Conservation (phyloP, 1,140 invertebrate genomes). For the Bradysia coprophila region DNA sequence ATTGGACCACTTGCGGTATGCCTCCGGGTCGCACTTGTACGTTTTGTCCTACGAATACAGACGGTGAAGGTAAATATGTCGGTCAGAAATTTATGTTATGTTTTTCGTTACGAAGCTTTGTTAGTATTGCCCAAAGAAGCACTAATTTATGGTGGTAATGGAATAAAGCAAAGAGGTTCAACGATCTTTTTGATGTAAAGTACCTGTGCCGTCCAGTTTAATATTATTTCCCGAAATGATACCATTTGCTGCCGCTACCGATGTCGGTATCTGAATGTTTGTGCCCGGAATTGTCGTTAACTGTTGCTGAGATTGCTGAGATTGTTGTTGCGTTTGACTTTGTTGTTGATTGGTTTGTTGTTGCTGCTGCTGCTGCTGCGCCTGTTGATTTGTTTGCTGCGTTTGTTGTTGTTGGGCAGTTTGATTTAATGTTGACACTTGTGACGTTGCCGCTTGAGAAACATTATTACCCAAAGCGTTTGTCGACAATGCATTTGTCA, state of each 20-base stretch:
- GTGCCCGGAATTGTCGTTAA: conserved; percentile 32
- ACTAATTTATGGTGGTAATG: too few relatives aligned
- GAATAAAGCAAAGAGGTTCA: too few relatives aligned
- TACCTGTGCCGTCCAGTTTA: neutral
- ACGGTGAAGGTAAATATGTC: too few relatives aligned
- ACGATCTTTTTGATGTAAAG: neutral
- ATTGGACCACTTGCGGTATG: conserved; percentile 44
- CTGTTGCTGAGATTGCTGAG: conserved; percentile 1
- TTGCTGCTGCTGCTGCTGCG: conserved; percentile 3
- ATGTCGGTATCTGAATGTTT: conserved; percentile 34
- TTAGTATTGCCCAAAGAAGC: neutral
- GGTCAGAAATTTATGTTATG: too few relatives aligned
- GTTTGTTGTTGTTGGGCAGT: neutral
- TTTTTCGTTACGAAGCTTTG: too few relatives aligned
- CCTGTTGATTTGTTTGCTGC: conserved; percentile 6
- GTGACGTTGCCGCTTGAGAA: conserved; percentile 10
- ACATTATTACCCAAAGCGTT: neutral
- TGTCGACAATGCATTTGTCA: conserved; percentile 17
- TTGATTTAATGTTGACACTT: too few relatives aligned
- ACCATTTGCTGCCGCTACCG: conserved; percentile 18
- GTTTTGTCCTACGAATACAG: conserved; percentile 41
- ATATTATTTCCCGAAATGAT: conserved; percentile 7
- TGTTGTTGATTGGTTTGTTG: neutral
- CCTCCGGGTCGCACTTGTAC: conserved; percentile 41
- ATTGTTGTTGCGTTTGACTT: conserved; percentile 1